Base-by-base conservation (phyloP, 2,888 invertebrate species). In the Acanthosepion lycidas region DNA sequence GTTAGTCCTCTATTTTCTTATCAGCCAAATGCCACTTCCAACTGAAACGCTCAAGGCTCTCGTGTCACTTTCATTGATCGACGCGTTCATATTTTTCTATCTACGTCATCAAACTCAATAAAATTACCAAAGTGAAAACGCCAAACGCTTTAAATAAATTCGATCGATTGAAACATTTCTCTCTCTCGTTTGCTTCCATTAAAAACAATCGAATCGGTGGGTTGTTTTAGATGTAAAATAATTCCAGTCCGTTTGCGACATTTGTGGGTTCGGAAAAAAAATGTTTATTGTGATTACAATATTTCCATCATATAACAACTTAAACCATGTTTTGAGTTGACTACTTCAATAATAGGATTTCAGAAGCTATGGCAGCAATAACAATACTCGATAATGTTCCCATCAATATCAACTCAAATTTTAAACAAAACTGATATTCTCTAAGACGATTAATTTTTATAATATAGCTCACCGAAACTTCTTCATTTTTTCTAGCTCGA, bases 21-120 rank as follows among this genome's bases (percentile, higher is more conserved):
- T 33, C 78, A 78, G 5, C 18, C 12, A 15, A 78, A 78, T n/a
- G 78, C n/a, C 78, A 78, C n/a, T 28, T 64, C 15, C 28, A 78
- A 78, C n/a, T n/a, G n/a, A 78, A 78, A 78, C n/a, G n/a, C 28
- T n/a, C 9, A 12, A n/a, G 78, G 78, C 78, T 78, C n/a, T 8
- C n/a, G 78, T 78, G 78, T 78, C 78, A 78, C 78, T 78, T 78
- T 78, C n/a, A 78, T 78, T 78, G 78, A 78, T 78, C n/a, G 78
- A 33, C n/a, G 18, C n/a, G 33, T 12, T 59, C 23, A 6, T 9
- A 8, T 78, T n/a, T 78, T n/a, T n/a, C 9, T 9, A n/a, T 1
- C n/a, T n/a, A 6, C n/a, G 9, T 6, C 78, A 28, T 20, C 28
- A 59, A 78, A 78, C n/a, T 78, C 64, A 64, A 64, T 28, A 78